These are phyloP conservation scores for Sarcophaga variegata DNA, from an alignment of 2,888 invertebrate species.

Conservation along the genomic window DNA sequence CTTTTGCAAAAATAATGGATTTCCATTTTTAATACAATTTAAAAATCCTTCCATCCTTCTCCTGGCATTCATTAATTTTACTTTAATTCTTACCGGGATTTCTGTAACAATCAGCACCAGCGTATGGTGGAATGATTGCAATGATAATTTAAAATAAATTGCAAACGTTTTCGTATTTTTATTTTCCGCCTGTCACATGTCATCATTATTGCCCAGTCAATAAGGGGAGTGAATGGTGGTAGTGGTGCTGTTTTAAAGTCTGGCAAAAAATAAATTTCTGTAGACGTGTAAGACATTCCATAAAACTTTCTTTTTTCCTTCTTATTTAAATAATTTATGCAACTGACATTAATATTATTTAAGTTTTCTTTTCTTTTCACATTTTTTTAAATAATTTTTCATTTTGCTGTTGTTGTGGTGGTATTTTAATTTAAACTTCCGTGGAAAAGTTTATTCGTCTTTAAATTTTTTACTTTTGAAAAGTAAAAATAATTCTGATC, in stretches of 20 bases:
- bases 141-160: conserved; percentile 30
- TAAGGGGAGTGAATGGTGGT: too few species aligned
- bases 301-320: background rate
- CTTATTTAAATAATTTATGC: conserved; percentile 37
- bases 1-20: too few species aligned
- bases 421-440: conserved; percentile 31
- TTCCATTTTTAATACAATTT: too few species aligned
- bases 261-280: too few species aligned
- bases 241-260: too few species aligned
- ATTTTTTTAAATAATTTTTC: background rate
- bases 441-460: background rate
- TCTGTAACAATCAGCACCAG: too few species aligned
- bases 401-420: background rate
- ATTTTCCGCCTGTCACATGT: conserved; percentile 64
- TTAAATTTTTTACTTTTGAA: background rate
- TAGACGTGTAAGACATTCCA: too few species aligned
- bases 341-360: conserved; percentile 50
- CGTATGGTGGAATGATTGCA: too few species aligned
- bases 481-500: too few species aligned
- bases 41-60: too few species aligned
- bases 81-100: too few species aligned
- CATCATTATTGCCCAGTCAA: background rate
- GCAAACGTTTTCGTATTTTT: background rate
- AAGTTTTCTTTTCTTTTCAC: background rate
- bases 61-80: too few species aligned